Evolutionary conservation across 1,140 invertebrate species (phyloP).

Genomic region (Papilio xuthus): DNA sequence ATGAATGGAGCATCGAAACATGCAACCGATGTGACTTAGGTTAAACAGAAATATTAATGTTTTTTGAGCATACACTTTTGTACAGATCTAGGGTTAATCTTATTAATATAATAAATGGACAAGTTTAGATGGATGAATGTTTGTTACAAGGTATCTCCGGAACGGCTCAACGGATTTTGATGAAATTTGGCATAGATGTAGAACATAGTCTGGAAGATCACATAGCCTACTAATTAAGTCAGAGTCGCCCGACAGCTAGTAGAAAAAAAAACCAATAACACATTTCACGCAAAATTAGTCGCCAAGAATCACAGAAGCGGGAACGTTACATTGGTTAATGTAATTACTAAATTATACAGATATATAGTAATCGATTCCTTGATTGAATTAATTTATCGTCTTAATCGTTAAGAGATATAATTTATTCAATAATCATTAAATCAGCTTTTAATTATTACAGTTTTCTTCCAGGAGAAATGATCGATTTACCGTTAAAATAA

Average conservation of each 20-base stretch:
- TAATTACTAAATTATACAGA: not conserved
- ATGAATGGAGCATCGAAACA: constrained; percentile 11
- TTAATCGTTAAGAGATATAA: not conserved
- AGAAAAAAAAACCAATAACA: no score
- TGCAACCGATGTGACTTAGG: not conserved
- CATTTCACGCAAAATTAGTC: not conserved
- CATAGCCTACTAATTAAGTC: no score
- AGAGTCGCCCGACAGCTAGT: no score
- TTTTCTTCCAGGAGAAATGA: not conserved
- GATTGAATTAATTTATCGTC: not conserved
- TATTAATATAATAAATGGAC: no score
- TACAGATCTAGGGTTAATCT: not conserved
- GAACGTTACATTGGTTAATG: not conserved
- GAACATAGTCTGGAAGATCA: no score
- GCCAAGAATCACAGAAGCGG: no score
- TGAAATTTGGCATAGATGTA: no score
- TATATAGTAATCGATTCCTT: not conserved
- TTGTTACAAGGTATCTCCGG: no score
- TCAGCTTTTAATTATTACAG: not conserved
- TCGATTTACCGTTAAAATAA: not conserved
- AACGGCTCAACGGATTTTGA: no score
- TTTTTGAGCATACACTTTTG: not conserved
- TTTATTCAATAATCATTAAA: not conserved
- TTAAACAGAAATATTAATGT: not conserved
- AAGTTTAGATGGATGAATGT: no score